Percentiles rank a stretch among this genome's conserved stretches.
phyloP scores from a whole-genome alignment of 2,797 vertebrate species.

The Notolabrus celidotus region DNA sequence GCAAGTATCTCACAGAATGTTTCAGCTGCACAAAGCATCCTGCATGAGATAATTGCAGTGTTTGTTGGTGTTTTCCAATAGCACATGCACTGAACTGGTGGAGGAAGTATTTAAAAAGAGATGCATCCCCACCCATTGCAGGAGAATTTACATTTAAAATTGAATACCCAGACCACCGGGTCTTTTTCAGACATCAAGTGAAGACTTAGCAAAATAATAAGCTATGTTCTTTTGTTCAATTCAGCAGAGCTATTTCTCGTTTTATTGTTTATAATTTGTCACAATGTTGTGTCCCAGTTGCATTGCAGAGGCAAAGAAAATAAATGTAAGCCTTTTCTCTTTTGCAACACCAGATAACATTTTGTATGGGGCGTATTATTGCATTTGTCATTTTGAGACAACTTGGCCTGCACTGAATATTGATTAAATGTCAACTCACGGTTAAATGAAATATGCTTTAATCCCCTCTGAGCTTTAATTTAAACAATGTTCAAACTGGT shows the following conservation, averaged over 20 bases:
- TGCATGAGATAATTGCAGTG: no score
- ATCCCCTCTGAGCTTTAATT: conserved; percentile 21
- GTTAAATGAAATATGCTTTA: conserved; percentile 23
- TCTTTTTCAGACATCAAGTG: no score
- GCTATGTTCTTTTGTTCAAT: not conserved
- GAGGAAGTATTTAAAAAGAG: no score
- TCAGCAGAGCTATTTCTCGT: not conserved
- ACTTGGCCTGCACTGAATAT: not conserved
- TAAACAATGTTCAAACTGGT: conserved; percentile 24
- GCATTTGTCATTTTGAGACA: conserved; percentile 35
- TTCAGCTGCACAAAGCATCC: no score
- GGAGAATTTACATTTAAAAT: not conserved
- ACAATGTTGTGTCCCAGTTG: not conserved
- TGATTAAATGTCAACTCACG: conserved; percentile 40
- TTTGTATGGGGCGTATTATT: conserved; percentile 10
- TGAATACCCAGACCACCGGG: not conserved
- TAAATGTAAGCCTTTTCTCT: not conserved
- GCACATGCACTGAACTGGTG: not conserved
- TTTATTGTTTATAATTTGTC: conserved; percentile 1
- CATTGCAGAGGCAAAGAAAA: conserved; percentile 6
- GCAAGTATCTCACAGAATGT: no score
- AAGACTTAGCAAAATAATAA: not conserved
- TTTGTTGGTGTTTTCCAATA: no score
- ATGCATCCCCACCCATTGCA: no score
- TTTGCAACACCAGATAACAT: not conserved